Evolutionary conservation across 2,113 vertebrate species (phyloP).

Genomic region (Protobothrops flavoviridis): DNA sequence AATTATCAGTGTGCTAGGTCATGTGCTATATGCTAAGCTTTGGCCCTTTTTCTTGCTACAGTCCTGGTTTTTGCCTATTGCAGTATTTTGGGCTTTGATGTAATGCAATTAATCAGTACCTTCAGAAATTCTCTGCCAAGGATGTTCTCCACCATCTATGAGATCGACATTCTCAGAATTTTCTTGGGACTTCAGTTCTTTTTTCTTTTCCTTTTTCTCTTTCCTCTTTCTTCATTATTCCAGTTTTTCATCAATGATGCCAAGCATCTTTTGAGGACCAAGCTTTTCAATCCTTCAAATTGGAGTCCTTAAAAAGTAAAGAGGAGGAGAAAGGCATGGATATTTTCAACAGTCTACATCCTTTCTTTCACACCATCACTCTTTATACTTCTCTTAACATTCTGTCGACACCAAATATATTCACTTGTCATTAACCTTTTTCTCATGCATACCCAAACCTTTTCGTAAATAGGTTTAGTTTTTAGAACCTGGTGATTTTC

Average conservation of each 20-base stretch:
- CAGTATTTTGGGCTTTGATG: background rate
- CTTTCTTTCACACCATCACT: background rate
- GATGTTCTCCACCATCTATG: background rate
- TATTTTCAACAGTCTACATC: background rate
- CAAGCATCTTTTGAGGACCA: background rate
- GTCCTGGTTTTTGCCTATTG: background rate
- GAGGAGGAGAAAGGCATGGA: background rate
- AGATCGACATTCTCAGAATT: background rate
- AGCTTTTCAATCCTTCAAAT: background rate
- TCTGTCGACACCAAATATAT: background rate
- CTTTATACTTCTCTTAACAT: background rate
- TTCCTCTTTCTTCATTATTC: background rate
- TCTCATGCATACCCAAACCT: background rate
- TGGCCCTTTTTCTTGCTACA: background rate
- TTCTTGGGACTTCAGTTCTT: background rate
- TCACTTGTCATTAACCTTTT: background rate
- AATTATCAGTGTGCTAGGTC: background rate
- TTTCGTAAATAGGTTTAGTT: background rate
- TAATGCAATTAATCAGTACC: background rate
- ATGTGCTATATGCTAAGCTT: background rate
- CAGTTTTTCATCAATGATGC: background rate
- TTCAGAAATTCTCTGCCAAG: background rate
- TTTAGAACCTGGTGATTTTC: background rate
- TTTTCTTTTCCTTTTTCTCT: background rate
- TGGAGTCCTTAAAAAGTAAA: background rate